Base-by-base conservation (phyloP, 1,140 invertebrate species). In the Orchesella cincta region DNA sequence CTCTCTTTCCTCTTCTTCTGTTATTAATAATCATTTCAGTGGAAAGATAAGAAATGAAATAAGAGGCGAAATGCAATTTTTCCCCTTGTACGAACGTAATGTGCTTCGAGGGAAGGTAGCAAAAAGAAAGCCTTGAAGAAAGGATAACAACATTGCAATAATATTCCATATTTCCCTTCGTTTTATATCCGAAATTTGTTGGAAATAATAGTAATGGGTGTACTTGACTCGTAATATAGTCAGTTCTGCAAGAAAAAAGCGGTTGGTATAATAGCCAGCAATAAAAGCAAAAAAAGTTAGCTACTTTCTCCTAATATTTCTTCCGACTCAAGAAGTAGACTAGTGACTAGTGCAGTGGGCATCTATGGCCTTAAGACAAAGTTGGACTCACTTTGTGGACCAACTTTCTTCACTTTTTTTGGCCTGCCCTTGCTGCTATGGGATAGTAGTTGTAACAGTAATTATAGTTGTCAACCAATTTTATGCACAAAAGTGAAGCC, bases 1-100 rank as follows among this genome's bases (percentile, higher is more conserved):
- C 12, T 26, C 52, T 3, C 52, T 23, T 57, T 23, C 52, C 23
- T 57, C 52, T n/a, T 57, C 23, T 57, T 57, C 31, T 14, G 75
- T 71, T 76, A 76, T 76, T 76, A 76, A 76, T 76, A 76, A 71
- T 76, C 75, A 76, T 76, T 76, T 71, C 46, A 46, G 23, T 26
- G 34, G 64, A 71, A 52, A 71, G 35, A 76, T 51, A 76, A 72
- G 75, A 57, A 57, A 29, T 26, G 28, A 70, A 29, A 76, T 51
- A 35, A 46, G 39, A 76, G 52, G 54, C 31, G 35, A 76, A 71
- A 71, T 31, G 67, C 23, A n/a, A 57, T 57, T 18, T 57, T 18
- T 57, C 23, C 23, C 23, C 23, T 57, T 14, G 12, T 14, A 18
- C 52, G n/a, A n/a, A n/a, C n/a, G n/a, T n/a, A n/a, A n/a, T n/a